Evolutionary conservation across 1,140 invertebrate genomes (phyloP), one percentile per base, ranked within the genome.

Genomic region (Lutraria rhynchaena): DNA sequence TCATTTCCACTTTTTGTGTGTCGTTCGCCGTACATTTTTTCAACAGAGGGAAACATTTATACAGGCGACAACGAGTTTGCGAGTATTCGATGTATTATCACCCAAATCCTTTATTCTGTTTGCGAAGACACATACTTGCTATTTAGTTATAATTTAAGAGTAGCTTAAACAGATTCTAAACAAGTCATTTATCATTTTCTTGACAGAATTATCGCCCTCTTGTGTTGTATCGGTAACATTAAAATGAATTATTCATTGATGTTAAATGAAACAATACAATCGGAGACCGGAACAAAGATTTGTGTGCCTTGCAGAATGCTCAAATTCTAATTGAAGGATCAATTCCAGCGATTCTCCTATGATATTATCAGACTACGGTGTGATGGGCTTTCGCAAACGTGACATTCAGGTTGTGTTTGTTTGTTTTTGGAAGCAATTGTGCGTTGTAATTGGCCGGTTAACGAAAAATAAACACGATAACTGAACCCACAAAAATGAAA

Each of bases 141-240:
- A 37, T 65, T 33, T 65, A 67, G 63, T 46, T 67, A 67, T 44
- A 67, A 51, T 67, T 67, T 67, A 67, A 67, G 44, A 46, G 24
- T 67, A 46, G 41, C 63, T 67, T 49, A 67, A 67, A 67, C 44
- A 67, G 27, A 67, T 15, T 1, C 63, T 41, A 37, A 73, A 73
- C 70, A 73, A 58, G 29, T 63, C 73, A 63, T 75, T 60, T 33
- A 75, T 75, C 73, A 75, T 75, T 33, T 24, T 44, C 24, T 9
- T 75, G 73, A 75, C 73, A 75, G 73, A 75, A 75, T 75, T 75
- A 75, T 75, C 73, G 57, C 73, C 58, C 37, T 61, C 24, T 44
- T 61, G 73, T 75, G 73, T 75, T 60, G 22, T 61, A 61, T 75
- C n/a, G 15, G 44, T 75, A 49, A 61, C 58, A 63, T 60, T 75